Evolutionary conservation across 2,797 vertebrate genomes (phyloP).

Genomic region (Pantherophis vulpinus): DNA sequence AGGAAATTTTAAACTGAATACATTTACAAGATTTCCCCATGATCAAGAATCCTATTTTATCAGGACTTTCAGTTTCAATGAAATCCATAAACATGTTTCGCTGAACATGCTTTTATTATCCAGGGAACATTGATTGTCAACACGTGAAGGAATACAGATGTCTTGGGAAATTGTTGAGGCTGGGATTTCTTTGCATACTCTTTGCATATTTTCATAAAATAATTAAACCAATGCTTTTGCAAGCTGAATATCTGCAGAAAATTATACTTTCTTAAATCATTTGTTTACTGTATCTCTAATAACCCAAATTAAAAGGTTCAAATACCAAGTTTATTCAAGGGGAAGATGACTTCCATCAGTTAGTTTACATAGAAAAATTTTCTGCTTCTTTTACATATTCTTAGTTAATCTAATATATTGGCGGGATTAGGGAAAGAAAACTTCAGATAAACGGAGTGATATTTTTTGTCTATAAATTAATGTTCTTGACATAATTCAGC

Average conservation of each 20-base stretch:
- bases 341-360: background rate
- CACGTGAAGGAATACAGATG: background rate
- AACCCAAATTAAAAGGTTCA: background rate
- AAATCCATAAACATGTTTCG: background rate
- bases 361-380: background rate
- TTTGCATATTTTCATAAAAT: background rate
- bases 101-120: background rate
- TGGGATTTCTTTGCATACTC: background rate
- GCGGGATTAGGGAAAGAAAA: background rate
- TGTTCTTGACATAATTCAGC: background rate
- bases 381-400: background rate
- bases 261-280: background rate
- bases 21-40: background rate
- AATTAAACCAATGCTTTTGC: background rate
- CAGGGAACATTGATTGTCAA: background rate
- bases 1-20: background rate
- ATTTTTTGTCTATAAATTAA: background rate
- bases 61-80: background rate
- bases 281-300: background rate
- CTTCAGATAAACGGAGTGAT: background rate
- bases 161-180: background rate
- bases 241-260: background rate
- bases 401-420: background rate
- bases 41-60: background rate
- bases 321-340: background rate